Percentiles rank a stretch among this genome's conserved stretches.
These are phyloP conservation scores for Hemibagrus guttatus DNA, from an alignment of 2,797 vertebrate species.

Conservation along the genomic window DNA sequence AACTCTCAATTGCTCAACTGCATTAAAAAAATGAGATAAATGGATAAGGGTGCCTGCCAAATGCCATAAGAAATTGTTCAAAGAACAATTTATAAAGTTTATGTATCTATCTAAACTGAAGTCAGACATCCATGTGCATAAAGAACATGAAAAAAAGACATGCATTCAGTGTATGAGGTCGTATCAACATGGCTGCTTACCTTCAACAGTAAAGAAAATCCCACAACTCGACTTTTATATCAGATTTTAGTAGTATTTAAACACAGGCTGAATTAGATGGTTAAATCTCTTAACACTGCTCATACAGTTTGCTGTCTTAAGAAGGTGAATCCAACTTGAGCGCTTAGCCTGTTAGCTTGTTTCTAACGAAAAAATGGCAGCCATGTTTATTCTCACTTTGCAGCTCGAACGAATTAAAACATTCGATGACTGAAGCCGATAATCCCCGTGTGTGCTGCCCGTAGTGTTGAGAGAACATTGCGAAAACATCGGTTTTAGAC, in stretches of 20 bases:
- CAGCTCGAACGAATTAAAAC: background rate
- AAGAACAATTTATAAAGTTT: background rate
- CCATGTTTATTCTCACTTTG: background rate
- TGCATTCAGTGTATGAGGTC: too few relatives aligned
- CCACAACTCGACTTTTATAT: background rate
- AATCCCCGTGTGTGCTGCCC: background rate
- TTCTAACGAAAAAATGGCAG: background rate
- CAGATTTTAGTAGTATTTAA: background rate
- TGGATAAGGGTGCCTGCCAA: too few relatives aligned
- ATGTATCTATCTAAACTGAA: too few relatives aligned
- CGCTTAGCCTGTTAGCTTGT: background rate
- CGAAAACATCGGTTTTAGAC: too few relatives aligned
- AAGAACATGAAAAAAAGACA: background rate
- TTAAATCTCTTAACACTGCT: background rate
- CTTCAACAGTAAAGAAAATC: background rate
- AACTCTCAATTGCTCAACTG: too few relatives aligned
- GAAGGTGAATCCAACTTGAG: background rate
- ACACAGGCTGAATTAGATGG: background rate
- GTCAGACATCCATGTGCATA: background rate
- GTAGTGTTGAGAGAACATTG: background rate
- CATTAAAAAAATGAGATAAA: too few relatives aligned
- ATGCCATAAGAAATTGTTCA: background rate
- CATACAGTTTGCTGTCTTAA: background rate
- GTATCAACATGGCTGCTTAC: background rate
- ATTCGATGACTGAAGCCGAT: background rate